Conservation (phyloP, 1,140 invertebrate genomes). For the Drosophila repleta region DNA sequence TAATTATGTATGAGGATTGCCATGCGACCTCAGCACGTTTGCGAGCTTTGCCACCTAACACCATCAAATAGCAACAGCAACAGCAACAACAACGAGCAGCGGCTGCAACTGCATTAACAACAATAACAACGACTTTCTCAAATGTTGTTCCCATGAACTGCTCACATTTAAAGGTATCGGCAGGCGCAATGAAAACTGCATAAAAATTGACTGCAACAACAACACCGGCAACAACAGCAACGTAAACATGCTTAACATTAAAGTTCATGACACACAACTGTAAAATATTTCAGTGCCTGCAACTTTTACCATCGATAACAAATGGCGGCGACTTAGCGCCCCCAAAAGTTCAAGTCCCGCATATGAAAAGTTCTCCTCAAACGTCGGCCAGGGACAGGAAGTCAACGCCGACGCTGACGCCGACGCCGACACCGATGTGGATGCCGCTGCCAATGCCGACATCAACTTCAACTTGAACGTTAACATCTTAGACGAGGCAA, state of each 20-base stretch:
- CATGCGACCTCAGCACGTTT: slow-evolving; percentile 51
- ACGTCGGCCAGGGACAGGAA: slow-evolving; percentile 64
- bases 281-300: slow-evolving; percentile 72
- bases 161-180: slow-evolving; percentile 76
- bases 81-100: slow-evolving; percentile 22
- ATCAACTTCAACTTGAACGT: slow-evolving; percentile 5
- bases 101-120: slow-evolving; percentile 45
- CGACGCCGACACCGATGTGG: slow-evolving; percentile 1
- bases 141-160: slow-evolving; percentile 74
- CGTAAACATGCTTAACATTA: slow-evolving; percentile 71
- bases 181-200: slow-evolving; percentile 58
- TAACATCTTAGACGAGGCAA: slow-evolving; percentile 38
- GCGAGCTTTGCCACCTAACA: slow-evolving; percentile 55
- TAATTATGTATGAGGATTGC: slow-evolving; percentile 43
- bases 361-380: slow-evolving; percentile 73
- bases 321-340: slow-evolving; percentile 77
- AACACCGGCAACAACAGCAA: slow-evolving; percentile 28
- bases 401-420: slow-evolving; percentile 34
- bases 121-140: slow-evolving; percentile 65
- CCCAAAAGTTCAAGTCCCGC: slow-evolving; percentile 78
- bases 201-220: slow-evolving; percentile 25
- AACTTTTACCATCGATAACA: slow-evolving; percentile 77
- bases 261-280: slow-evolving; percentile 81
- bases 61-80: slow-evolving; percentile 21
- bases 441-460: slow-evolving; percentile 8